Base-by-base conservation (phyloP, 2,888 invertebrate species). In the Cerastis rubricosa region DNA sequence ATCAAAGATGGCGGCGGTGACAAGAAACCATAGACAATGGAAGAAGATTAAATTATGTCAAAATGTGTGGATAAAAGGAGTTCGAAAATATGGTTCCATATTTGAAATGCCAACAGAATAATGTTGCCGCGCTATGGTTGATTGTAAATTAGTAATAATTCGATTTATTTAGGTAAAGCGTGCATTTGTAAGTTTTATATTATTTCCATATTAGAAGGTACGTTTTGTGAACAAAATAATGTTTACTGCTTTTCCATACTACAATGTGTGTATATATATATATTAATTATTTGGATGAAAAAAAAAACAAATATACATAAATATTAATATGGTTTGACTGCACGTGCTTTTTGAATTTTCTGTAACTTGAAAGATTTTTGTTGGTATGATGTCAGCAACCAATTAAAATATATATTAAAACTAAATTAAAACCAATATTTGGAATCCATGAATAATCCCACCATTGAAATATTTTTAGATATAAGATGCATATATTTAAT, bases 361-460 rank as follows among this genome's bases (percentile, higher is more conserved):
- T 66, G 2, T 47, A 12, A 25, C 8, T 74, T 51, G n/a, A 45
- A 51, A 7, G 2, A 47, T 47, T 57, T 47, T 57, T 40, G 12
- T 35, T 51, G 14, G 19, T 17, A 19, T 47, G 45, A 9, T 47
- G 29, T 71, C 22, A n/a, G 6, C n/a, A n/a, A 14, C 25, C 11
- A 47, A 22, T 47, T 63, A 45, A 51, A 29, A 22, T 35, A 47
- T 43, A 22, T n/a, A 17, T 25, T 14, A 19, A 49, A 6, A 43
- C 5, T 40, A 40, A 40, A 25, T 57, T 14, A n/a, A 40, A 61
- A n/a, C 54, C 11, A 64, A 59, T 68, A 64, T 59, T 78, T 70
- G 59, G 51, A 78, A 79, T 72, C 70, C 70, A 71, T 80, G 74
- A 86, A 64, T 79, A 80, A 86, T 86, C 88, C 87, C 88, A 88